Evolutionary conservation across 2,113 vertebrate species (phyloP).

Genomic region (Ictalurus punctatus): DNA sequence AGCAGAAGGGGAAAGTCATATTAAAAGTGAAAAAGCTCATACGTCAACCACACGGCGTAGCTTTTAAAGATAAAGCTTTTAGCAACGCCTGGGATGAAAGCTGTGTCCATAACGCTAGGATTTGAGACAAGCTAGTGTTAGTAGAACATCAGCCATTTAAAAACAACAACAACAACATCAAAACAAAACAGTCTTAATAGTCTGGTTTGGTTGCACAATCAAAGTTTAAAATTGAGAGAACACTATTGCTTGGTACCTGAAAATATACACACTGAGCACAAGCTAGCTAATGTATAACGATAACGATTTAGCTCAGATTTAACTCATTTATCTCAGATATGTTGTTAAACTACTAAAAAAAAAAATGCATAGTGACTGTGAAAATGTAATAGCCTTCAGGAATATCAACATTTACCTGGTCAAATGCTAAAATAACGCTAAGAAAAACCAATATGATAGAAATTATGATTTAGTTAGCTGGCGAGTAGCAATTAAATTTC

Average conservation of each 20-base stretch:
- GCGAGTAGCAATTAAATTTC: background rate
- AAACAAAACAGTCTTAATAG: background rate
- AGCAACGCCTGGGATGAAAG: background rate
- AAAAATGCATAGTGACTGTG: background rate
- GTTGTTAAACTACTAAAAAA: background rate
- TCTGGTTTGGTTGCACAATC: background rate
- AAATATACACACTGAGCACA: background rate
- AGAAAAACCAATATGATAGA: background rate
- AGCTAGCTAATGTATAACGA: background rate
- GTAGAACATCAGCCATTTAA: background rate
- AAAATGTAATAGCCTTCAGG: background rate
- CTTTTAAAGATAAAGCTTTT: background rate
- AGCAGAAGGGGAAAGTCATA: slow-evolving; percentile 22
- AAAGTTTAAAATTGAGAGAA: background rate
- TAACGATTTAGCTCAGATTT: background rate
- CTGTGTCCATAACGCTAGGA: background rate
- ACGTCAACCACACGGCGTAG: background rate
- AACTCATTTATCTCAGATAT: background rate
- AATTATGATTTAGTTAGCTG: background rate
- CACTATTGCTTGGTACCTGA: background rate
- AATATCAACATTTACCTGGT: background rate
- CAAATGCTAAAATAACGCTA: background rate
- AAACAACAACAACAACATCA: no score
- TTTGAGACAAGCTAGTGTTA: background rate
- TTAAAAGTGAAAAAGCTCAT: slow-evolving; percentile 29